Evolutionary conservation across 2,113 vertebrate genomes (phyloP).

Genomic region (Macrotis lagotis): DNA sequence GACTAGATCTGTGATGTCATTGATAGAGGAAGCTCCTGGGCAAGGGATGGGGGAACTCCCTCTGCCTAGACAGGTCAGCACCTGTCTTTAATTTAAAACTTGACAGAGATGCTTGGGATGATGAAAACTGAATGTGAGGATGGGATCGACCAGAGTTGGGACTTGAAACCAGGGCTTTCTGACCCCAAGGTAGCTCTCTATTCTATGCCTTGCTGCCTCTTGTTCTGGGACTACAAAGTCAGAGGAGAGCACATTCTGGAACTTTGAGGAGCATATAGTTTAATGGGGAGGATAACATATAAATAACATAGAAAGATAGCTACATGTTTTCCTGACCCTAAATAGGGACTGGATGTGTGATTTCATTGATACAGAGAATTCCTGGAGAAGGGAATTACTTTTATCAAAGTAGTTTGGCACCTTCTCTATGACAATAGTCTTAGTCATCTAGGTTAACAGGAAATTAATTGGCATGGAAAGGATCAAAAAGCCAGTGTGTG

Average conservation of each 20-base stretch:
- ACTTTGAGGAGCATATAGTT: constrained; percentile 24
- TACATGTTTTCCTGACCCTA: background rate
- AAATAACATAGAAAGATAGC: background rate
- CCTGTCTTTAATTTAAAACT: background rate
- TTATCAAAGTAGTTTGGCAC: background rate
- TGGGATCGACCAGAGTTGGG: background rate
- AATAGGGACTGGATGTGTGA: background rate
- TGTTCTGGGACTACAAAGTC: background rate
- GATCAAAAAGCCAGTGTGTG: background rate
- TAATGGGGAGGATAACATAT: background rate
- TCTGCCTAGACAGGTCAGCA: background rate
- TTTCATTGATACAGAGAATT: background rate
- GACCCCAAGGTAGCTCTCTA: background rate
- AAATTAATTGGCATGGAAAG: background rate
- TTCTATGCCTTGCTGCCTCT: background rate
- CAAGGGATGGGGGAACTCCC: background rate
- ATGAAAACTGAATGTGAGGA: background rate
- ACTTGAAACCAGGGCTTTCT: background rate
- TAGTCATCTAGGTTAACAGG: background rate
- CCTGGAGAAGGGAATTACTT: background rate
- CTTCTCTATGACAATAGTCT: background rate
- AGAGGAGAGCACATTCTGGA: background rate
- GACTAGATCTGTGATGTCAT: background rate
- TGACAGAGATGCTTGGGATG: background rate
- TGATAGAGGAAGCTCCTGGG: background rate